Evolutionary conservation across 2,888 invertebrate species (phyloP).

Genomic region (Desoria tigrina): DNA sequence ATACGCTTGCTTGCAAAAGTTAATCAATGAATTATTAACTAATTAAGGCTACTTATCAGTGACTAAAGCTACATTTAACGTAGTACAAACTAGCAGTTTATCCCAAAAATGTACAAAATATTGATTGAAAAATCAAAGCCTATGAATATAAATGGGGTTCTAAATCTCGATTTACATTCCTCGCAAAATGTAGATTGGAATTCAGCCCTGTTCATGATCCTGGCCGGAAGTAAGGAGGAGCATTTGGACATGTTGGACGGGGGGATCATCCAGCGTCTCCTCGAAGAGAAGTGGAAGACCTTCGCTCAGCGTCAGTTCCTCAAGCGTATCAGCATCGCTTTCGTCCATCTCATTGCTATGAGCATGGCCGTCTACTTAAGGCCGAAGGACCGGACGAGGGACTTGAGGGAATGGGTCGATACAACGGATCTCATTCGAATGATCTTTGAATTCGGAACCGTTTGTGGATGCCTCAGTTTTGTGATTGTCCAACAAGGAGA

Average conservation of each 20-base stretch:
- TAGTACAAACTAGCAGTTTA: not conserved
- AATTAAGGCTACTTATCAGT: not conserved
- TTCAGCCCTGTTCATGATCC: slow-evolving; percentile 94
- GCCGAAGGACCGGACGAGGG: slow-evolving; percentile 67
- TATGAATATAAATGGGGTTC: not conserved
- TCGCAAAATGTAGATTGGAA: slow-evolving; percentile 98
- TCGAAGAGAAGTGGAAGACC: slow-evolving; percentile 99
- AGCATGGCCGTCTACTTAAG: slow-evolving; percentile 89
- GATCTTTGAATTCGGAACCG: slow-evolving; percentile 80
- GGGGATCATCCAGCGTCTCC: slow-evolving; percentile 91
- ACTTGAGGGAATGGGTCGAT: slow-evolving; percentile 59
- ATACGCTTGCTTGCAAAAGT: too few relatives aligned
- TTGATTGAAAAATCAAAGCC: not conserved
- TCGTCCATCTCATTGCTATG: slow-evolving; percentile 81
- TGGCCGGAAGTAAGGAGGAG: slow-evolving; percentile 95
- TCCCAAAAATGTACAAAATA: not conserved
- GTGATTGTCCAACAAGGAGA: slow-evolving; percentile 89
- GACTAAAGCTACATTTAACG: not conserved
- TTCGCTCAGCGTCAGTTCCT: slow-evolving; percentile 95
- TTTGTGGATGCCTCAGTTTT: slow-evolving; percentile 82
- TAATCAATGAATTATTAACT: too few relatives aligned
- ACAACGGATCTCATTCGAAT: slow-evolving; percentile 63
- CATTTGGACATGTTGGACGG: slow-evolving; percentile 99
- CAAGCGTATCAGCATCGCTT: slow-evolving; percentile 82
- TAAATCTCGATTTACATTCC: too few relatives aligned